Evolutionary conservation across 2,797 vertebrate species (phyloP).

Genomic region (Bovichtus diacanthus): DNA sequence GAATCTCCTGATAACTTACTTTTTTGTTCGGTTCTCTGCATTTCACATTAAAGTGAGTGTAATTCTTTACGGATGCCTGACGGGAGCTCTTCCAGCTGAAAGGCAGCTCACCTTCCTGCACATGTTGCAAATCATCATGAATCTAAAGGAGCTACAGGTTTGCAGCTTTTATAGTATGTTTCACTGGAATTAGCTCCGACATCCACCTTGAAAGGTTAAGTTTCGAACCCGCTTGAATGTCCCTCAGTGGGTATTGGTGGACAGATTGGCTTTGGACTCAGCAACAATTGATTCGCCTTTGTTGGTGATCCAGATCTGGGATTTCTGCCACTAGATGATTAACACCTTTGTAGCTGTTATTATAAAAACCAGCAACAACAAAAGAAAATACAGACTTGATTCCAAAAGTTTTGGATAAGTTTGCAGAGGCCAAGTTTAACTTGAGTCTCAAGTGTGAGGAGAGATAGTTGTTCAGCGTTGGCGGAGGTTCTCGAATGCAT

Average conservation of each 20-base stretch:
- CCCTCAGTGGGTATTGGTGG: constrained; percentile 31
- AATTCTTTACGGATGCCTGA: constrained; percentile 26
- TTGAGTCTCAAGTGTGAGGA: constrained; percentile 53
- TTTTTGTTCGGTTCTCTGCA: constrained; percentile 7
- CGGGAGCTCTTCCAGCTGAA: background rate
- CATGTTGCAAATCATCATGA: background rate
- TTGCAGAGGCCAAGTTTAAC: constrained; percentile 43
- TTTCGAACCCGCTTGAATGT: constrained; percentile 3
- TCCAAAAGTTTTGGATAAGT: constrained; percentile 54
- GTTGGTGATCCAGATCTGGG: constrained; percentile 66
- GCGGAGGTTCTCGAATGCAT: constrained; percentile 2
- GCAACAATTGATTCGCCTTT: constrained; percentile 54
- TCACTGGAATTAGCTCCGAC: background rate
- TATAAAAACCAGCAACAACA: constrained; percentile 33
- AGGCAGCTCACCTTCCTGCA: constrained; percentile 3
- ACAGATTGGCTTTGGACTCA: constrained; percentile 57
- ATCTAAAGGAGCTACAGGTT: constrained; percentile 18
- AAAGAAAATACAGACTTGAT: background rate
- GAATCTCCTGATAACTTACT: constrained; percentile 22
- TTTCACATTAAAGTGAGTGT: constrained; percentile 1
- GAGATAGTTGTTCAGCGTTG: constrained; percentile 41
- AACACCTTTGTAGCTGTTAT: constrained; percentile 63
- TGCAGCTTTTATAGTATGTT: background rate
- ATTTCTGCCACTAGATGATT: constrained; percentile 69
- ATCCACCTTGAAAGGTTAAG: background rate